Evolutionary conservation across 1,140 invertebrate species (phyloP), one percentile per base, ranked within the genome.

Genomic region (Scylla paramamosain): DNA sequence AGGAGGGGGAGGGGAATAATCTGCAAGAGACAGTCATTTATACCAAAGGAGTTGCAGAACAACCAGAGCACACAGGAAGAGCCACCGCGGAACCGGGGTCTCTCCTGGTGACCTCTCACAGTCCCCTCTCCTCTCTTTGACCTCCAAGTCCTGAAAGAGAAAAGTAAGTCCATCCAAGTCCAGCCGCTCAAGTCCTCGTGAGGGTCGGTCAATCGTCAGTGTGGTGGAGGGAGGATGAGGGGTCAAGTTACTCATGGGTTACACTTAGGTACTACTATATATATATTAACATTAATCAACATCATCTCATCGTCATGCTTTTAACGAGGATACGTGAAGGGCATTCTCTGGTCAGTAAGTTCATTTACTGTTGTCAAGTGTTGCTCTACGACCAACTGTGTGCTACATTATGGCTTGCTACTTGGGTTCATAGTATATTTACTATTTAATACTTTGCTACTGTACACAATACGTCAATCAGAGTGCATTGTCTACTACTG

Each of bases 1-100:
- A 59, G 52, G 52, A 59, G 52, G 2, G 20, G 52, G 52, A 59
- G 52, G 52, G 20, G 52, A 59, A 8, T 20, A 59, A 95, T 95
- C 95, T 95, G 95, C 83, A 95, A 95, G 91, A 95, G 95, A 95
- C 39, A 59, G 90, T 95, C 95, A 95, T 93, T 95, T 95, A 95
- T 93, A 95, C 95, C 95, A 95, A 82, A 95, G 91, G 89, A 95
- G 92, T 92, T 95, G 95, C 84, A 95, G 95, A 95, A 93, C 86
- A 92, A 95, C 89, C 95, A 95, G 95, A 93, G 95, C 59, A 95
- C 95, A 89, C 95, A 95, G 91, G 94, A 16, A 86, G 91, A 95
- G 91, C 84, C 92, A 45, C 87, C 91, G 88, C 82, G 95, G 29
- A 59, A 87, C 59, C 87, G 90, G 28, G 93, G 91, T 93, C 91